phyloP scores from a whole-genome alignment of 2,888 invertebrate genomes.

The Polydesmus complanatus region DNA sequence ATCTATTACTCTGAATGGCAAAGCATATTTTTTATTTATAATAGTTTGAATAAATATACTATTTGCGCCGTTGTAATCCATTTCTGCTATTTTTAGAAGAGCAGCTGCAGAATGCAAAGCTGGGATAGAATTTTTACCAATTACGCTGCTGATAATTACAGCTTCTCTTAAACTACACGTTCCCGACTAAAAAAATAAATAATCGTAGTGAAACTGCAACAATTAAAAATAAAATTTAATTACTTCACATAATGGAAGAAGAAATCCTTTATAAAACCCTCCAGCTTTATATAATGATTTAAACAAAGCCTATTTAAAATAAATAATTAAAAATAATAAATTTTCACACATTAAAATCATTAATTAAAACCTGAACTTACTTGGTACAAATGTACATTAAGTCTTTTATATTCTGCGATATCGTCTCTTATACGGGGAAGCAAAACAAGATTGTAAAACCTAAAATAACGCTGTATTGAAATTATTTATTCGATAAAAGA shows the following conservation, averaged over 20 bases:
- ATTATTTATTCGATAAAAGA: neutral
- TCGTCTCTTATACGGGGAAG: slow-evolving; percentile 84
- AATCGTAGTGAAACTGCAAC: neutral
- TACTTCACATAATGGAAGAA: slow-evolving; percentile 48
- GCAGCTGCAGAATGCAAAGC: slow-evolving; percentile 90
- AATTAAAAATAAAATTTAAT: neutral
- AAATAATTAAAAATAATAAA: neutral
- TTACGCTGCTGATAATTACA: slow-evolving; percentile 79
- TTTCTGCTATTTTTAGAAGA: slow-evolving; percentile 86
- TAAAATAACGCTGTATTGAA: too few species aligned
- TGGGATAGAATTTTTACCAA: slow-evolving; percentile 83
- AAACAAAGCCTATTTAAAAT: slow-evolving; percentile 47
- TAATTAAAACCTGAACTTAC: too few species aligned
- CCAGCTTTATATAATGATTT: slow-evolving; percentile 93
- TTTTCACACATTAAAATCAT: neutral
- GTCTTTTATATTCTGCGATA: slow-evolving; percentile 79
- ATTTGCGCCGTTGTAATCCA: slow-evolving; percentile 92
- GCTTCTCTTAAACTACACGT: slow-evolving; percentile 92
- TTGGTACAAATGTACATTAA: slow-evolving; percentile 94
- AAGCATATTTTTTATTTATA: slow-evolving; percentile 92
- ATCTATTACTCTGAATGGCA: slow-evolving; percentile 90
- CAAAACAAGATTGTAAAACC: slow-evolving; percentile 80
- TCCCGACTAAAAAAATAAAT: slow-evolving; percentile 51
- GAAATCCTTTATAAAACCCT: slow-evolving; percentile 87
- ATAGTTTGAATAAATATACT: slow-evolving; percentile 87